Percentiles rank a stretch among this genome's conserved stretches.
phyloP scores from a whole-genome alignment of 2,113 vertebrate species.

The Mohoua ochrocephala region DNA sequence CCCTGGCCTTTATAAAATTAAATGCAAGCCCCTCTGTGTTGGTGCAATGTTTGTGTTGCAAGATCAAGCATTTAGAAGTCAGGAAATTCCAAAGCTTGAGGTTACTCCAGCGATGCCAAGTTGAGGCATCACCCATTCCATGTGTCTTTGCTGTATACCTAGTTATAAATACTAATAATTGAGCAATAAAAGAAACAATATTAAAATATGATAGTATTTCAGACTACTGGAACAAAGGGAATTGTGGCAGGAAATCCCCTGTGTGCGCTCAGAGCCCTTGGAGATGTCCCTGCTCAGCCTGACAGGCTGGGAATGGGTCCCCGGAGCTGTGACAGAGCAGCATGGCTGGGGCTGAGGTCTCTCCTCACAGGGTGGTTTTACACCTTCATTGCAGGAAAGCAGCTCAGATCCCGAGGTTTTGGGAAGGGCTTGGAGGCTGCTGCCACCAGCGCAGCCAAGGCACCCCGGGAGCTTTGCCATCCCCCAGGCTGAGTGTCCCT shows the following conservation, averaged over 20 bases:
- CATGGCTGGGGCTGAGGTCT: fast-evolving
- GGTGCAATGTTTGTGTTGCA: background rate
- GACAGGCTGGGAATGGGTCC: background rate
- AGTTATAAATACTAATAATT: background rate
- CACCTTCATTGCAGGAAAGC: background rate
- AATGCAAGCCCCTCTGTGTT: background rate
- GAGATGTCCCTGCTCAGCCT: background rate
- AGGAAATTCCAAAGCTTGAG: background rate
- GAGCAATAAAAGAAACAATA: background rate
- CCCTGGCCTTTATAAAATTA: slow-evolving; percentile 33
- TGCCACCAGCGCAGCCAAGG: fast-evolving
- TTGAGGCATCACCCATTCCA: background rate
- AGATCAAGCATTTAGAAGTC: background rate
- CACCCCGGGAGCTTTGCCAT: fast-evolving
- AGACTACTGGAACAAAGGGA: background rate
- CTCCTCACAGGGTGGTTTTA: fast-evolving
- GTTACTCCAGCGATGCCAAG: background rate
- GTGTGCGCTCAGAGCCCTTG: background rate
- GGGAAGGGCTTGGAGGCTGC: background rate
- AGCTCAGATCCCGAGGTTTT: fast-evolving
- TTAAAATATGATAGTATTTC: background rate
- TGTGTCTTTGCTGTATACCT: background rate
- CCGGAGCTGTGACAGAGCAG: fast-evolving
- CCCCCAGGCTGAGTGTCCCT: fast-evolving
- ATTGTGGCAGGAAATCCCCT: background rate